Percentiles rank a stretch among this genome's conserved stretches.
Conservation (phyloP, 2,888 invertebrate species). For the Andricus quercusramuli region DNA sequence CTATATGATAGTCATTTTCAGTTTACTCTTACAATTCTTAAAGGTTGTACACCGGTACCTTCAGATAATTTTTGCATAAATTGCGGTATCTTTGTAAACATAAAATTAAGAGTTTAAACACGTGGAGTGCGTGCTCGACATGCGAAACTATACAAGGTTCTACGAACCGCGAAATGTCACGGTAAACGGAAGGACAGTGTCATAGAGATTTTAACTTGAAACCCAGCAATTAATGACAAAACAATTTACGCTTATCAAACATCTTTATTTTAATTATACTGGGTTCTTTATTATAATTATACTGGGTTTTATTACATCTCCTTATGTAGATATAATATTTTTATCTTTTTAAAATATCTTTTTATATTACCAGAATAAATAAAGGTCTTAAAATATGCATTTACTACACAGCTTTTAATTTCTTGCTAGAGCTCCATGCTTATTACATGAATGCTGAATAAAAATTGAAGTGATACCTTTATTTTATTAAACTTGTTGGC, state of each 20-base stretch:
- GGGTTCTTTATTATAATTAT: background rate
- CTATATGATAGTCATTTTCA: too few species aligned
- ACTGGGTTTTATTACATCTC: background rate
- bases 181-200: background rate
- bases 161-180: background rate
- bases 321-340: background rate
- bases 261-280: background rate
- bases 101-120: background rate
- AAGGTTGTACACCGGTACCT: too few species aligned
- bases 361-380: background rate
- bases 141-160: background rate
- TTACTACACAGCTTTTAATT: too few species aligned
- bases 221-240: background rate
- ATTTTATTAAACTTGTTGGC: background rate
- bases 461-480: background rate
- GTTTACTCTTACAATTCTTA: too few species aligned
- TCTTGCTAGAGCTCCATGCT: background rate
- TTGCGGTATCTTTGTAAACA: background rate
- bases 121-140: background rate
- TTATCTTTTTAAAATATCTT: background rate
- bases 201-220: background rate
- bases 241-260: background rate
- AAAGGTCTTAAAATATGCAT: background rate
- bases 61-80: background rate
- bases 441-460: background rate